phyloP scores from a whole-genome alignment of 2,113 vertebrate genomes.

The Pagrus major region DNA sequence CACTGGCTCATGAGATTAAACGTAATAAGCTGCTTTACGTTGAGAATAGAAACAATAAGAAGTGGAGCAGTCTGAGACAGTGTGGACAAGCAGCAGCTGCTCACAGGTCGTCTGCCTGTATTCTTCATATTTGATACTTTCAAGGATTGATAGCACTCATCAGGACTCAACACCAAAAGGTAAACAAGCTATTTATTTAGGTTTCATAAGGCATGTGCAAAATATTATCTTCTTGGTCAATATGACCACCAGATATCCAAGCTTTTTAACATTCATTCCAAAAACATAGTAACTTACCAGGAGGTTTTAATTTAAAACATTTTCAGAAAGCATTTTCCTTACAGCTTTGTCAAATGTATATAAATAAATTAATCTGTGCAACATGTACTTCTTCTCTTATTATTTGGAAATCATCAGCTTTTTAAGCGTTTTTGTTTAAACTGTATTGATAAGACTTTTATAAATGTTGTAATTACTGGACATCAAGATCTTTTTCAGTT shows the following conservation, averaged over 20 bases:
- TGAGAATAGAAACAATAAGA: conserved; percentile 89
- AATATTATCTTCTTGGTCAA: neutral
- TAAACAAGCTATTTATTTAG: conserved; percentile 26
- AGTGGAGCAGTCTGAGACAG: conserved; percentile 83
- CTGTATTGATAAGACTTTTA: neutral
- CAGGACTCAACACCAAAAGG: conserved; percentile 14
- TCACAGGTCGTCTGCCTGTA: conserved; percentile 1
- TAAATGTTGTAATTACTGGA: neutral
- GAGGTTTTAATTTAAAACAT: neutral
- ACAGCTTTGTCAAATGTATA: neutral
- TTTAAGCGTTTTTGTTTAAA: neutral
- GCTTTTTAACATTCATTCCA: neutral
- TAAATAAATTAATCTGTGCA: neutral
- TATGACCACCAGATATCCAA: neutral
- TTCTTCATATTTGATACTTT: neutral
- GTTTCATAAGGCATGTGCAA: neutral
- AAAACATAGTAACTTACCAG: neutral
- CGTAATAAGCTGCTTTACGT: conserved; percentile 90
- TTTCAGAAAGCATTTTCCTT: neutral
- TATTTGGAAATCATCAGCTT: neutral
- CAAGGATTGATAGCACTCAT: neutral
- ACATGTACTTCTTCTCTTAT: neutral
- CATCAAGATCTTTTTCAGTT: neutral
- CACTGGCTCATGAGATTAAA: conserved; percentile 87
- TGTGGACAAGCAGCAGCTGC: conserved; percentile 22